phyloP scores from a whole-genome alignment of 2,888 invertebrate species.

The Erebia epiphron region DNA sequence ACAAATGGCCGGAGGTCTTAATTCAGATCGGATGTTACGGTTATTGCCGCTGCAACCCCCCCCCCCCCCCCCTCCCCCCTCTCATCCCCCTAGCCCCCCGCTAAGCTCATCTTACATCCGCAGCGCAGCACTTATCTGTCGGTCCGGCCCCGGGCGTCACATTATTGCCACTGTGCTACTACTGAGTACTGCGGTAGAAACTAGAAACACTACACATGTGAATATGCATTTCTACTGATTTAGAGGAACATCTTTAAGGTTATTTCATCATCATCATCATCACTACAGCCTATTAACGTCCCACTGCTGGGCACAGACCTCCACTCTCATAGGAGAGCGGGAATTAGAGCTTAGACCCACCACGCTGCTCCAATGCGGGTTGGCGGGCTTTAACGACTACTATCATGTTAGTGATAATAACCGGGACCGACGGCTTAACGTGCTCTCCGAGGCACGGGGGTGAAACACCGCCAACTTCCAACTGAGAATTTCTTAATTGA shows the following conservation, averaged over 20 bases:
- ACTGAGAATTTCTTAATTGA: no score
- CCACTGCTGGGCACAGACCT: no score
- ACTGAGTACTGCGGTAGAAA: background rate
- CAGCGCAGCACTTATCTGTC: conserved; percentile 6
- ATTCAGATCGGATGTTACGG: conserved; percentile 32
- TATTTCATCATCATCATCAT: no score
- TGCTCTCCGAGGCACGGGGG: no score
- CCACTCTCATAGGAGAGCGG: no score
- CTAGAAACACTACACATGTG: background rate
- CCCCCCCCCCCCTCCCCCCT: background rate
- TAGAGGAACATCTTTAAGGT: background rate
- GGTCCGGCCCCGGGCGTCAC: background rate
- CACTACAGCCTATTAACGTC: no score
- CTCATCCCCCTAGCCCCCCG: background rate
- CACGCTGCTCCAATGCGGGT: no score
- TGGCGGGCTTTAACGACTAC: no score
- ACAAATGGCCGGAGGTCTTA: conserved; percentile 31
- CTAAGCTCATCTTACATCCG: conserved; percentile 14
- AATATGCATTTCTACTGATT: background rate
- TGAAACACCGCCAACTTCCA: no score
- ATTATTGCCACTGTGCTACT: background rate
- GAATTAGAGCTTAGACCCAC: no score
- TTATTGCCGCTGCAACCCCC: conserved; percentile 16
- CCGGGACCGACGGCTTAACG: no score
- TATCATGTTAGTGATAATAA: no score